These are phyloP conservation scores for Caenorhabditis becei DNA, from an alignment of 2,888 invertebrate species.

Conservation along the genomic window DNA sequence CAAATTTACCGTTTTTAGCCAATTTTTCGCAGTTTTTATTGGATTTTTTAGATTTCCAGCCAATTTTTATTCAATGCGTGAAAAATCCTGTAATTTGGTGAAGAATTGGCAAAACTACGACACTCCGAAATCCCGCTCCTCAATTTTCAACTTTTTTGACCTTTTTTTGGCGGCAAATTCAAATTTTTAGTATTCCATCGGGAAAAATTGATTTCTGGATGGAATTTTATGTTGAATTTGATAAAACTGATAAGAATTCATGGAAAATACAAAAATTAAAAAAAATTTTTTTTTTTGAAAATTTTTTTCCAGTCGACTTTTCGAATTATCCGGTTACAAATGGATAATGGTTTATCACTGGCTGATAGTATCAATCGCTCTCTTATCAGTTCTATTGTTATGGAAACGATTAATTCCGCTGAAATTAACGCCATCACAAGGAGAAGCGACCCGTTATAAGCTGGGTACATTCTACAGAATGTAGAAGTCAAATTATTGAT, in stretches of 20 bases:
- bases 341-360: conserved; percentile 61
- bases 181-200: no score
- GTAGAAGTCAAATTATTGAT: conserved; percentile 31
- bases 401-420: conserved; percentile 60
- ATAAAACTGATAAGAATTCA: background rate
- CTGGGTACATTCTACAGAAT: conserved; percentile 67
- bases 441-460: conserved; percentile 63
- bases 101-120: no score
- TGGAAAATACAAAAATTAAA: background rate
- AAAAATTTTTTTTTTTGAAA: no score
- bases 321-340: conserved; percentile 62
- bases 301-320: conserved; percentile 45
- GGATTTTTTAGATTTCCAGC: no score
- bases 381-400: conserved; percentile 43
- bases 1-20: background rate
- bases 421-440: conserved; percentile 53
- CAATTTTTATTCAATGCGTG: no score
- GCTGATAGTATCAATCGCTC: conserved; percentile 35
- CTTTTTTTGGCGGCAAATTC: no score
- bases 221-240: background rate
- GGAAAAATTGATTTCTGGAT: no score
- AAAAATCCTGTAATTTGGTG: no score
- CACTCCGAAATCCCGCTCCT: no score
- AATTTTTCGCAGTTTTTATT: no score
- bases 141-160: no score